phyloP scores from a whole-genome alignment of 2,888 invertebrate genomes.

The Pristionchus entomophagus region DNA sequence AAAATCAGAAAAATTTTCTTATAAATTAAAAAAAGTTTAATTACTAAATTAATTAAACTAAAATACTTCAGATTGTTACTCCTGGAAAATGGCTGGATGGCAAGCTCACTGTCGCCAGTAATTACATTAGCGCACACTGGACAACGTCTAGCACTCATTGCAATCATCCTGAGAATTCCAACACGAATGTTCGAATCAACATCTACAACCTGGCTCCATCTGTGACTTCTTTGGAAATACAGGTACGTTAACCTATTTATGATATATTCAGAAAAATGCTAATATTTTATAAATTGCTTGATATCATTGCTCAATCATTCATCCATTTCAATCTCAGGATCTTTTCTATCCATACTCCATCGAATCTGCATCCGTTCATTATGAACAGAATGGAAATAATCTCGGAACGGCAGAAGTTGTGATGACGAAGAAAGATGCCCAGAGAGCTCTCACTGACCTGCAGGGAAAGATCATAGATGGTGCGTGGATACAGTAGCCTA shows the following conservation, averaged over 20 bases:
- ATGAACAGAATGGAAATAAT: constrained; percentile 60
- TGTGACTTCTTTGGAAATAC: constrained; percentile 16
- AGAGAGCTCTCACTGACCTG: no score
- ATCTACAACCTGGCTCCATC: constrained; percentile 36
- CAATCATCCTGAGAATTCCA: not conserved
- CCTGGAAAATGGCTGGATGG: constrained; percentile 32
- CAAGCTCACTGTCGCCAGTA: not conserved
- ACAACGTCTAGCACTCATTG: not conserved
- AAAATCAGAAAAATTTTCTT: not conserved
- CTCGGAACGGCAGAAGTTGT: constrained; percentile 62
- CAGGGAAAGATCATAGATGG: constrained; percentile 57
- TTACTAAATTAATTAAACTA: not conserved
- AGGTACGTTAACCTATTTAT: constrained; percentile 1
- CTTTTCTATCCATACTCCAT: constrained; percentile 57
- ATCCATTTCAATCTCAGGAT: constrained; percentile 52
- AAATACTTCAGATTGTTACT: constrained; percentile 19
- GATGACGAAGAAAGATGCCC: constrained; percentile 58
- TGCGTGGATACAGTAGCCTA: constrained; percentile 45
- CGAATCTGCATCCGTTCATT: constrained; percentile 58
- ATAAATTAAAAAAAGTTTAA: not conserved
- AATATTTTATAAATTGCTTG: no score
- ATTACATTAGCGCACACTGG: not conserved
- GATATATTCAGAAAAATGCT: no score
- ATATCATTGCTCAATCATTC: not conserved
- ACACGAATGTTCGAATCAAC: constrained; percentile 45